Base-by-base conservation (phyloP, 2,113 vertebrate genomes). In the Lagopus leucura region DNA sequence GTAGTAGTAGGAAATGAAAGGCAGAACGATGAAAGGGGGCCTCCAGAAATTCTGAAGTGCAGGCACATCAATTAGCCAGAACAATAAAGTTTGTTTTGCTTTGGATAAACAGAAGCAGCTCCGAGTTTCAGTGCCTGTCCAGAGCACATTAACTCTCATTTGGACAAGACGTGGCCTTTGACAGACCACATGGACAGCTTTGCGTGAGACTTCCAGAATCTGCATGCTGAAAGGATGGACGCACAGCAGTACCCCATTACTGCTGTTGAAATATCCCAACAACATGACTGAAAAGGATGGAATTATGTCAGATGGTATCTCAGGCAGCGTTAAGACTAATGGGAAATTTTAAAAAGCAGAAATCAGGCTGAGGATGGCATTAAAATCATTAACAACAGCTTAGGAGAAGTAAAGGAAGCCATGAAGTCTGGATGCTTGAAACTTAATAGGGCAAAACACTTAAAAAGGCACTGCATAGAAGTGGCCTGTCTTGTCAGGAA, bases 11-110 rank as follows among this genome's bases (percentile, higher is more conserved):
- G 50, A 75, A 94, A 89, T 77, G 58, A 67, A 86, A 91, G 45
- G 74, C 66, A 86, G 71, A 91, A 47, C 55, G 50, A 81, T 61
- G 58, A 95, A 87, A 79, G 63, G 78, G 92, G 55, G 63, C 81
- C 88, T 82, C 76, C 76, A 88, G 63, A 93, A 81, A 93, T 65
- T 66, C 0, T 85, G 16, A 75, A 73, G 43, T 61, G 50, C 69
- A 86, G 74, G 69, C 81, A 71, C 73, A 88, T 32, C 73, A 80
- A 30, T 89, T 40, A 86, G 72, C 5, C 85, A 90, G 65, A 24
- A 80, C 32, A 72, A 73, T 86, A 88, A 87, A 89, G 69, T n/a
- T n/a, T 40, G 34, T 15, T 20, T 73, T 60, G 50, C 54, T 93
- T 78, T 52, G 71, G 66, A 67, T 48, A 81, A 88, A 92, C 38